Evolutionary conservation across 2,888 invertebrate genomes (phyloP).

Genomic region (Helobdella robusta): DNA sequence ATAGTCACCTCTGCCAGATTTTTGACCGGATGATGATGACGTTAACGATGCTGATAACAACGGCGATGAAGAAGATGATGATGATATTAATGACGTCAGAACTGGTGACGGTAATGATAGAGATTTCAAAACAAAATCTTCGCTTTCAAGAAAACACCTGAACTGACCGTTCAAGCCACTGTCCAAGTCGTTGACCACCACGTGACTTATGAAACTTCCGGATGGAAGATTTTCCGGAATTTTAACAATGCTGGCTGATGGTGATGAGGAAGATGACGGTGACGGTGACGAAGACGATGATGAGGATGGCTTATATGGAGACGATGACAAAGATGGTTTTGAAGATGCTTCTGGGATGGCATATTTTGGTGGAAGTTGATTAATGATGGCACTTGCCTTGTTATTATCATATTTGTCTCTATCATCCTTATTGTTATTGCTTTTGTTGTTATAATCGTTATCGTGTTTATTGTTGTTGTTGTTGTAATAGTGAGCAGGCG

Average conservation of each 20-base stretch:
- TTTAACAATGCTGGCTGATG: conserved; percentile 49
- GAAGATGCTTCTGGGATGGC: neutral
- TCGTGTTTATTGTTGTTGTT: neutral
- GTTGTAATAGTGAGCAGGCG: neutral
- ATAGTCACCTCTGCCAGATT: conserved; percentile 25
- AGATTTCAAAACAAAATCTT: conserved; percentile 17
- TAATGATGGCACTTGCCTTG: neutral
- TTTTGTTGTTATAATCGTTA: neutral
- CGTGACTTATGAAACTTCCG: conserved; percentile 65
- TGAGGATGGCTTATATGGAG: neutral
- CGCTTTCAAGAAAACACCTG: conserved; percentile 55
- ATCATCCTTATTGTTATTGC: neutral
- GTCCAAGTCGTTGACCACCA: conserved; percentile 69
- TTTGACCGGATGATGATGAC: neutral
- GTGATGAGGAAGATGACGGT: neutral
- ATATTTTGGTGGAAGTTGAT: neutral
- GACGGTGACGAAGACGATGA: neutral
- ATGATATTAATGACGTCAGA: neutral
- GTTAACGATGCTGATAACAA: neutral
- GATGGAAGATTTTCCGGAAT: conserved; percentile 69
- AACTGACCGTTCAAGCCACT: conserved; percentile 71
- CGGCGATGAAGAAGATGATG: neutral
- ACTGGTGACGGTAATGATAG: neutral
- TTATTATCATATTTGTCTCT: neutral
- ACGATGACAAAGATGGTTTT: neutral